phyloP scores from a whole-genome alignment of 2,113 vertebrate genomes.

The Tragelaphus buxtoni region DNA sequence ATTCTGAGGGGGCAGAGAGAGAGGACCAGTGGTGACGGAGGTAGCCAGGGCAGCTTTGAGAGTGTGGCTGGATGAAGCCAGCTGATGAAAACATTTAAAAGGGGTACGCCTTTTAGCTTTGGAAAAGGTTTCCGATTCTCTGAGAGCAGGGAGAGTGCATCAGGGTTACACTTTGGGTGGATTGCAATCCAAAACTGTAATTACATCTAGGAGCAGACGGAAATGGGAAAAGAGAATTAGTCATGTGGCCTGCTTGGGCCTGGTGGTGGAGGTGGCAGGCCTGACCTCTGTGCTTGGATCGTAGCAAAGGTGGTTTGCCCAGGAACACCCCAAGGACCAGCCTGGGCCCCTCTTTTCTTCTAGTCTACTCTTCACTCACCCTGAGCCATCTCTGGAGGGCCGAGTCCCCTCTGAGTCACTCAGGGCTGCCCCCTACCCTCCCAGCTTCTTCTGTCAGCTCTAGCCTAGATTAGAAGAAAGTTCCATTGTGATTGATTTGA shows the following conservation, averaged over 20 bases:
- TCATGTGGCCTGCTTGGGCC: background rate
- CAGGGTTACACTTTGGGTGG: conserved; percentile 71
- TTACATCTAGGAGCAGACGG: conserved; percentile 80
- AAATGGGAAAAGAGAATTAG: conserved; percentile 80
- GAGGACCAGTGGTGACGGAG: background rate
- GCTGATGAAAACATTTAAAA: background rate
- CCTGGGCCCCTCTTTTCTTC: background rate
- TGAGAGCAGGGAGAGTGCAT: conserved; percentile 63
- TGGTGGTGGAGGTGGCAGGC: background rate
- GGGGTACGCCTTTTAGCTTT: conserved; percentile 33
- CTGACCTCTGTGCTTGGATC: background rate
- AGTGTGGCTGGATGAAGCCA: conserved; percentile 55
- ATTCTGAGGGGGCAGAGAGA: background rate
- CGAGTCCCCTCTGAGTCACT: background rate
- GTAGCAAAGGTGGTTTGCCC: background rate
- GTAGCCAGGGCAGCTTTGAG: conserved; percentile 34
- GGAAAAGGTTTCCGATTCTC: conserved; percentile 69
- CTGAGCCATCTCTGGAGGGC: background rate
- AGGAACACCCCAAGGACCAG: accelerated
- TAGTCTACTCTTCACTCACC: accelerated
- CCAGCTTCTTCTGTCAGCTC: too few relatives aligned
- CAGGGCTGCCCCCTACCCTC: background rate
- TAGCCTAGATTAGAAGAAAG: background rate
- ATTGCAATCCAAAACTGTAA: conserved; percentile 82
- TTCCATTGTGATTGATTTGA: background rate